Evolutionary conservation across 2,113 vertebrate genomes (phyloP), one percentile per base, ranked within the genome.

Genomic region (Progne subis): DNA sequence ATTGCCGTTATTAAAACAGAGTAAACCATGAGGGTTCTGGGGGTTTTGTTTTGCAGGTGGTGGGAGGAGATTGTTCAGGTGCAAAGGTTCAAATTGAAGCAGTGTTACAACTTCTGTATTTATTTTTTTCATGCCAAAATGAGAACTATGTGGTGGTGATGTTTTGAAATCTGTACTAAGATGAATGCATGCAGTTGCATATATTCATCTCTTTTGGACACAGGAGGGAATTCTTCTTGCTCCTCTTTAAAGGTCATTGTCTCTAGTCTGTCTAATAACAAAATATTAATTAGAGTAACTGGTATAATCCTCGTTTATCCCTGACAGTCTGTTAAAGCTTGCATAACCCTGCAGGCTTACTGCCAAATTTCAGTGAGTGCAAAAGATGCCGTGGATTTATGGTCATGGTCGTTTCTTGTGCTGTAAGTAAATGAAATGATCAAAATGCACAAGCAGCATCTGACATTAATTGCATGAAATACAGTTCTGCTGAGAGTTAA

Each of bases 391-490:
- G 86, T 83, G 69, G 41, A 72, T 86, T 84, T 92, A 74, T 90
- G 71, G 72, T 56, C 3, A 3, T 86, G 88, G 91, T 93, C 5
- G 24, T 93, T 96, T 92, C 83, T 95, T 74, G 34, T 68, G 55
- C 82, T 90, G 50, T 59, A 80, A 93, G 75, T 91, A 95, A 93
- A 96, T 91, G 71, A 96, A 96, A 97, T 37, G 6, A 94, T 96
- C 91, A 95, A 94, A 97, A 96, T 92, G 91, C 79, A 41, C 74
- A 90, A 95, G 87, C 60, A 95, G 60, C 17, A 17, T 82, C 85
- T 96, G 71, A 85, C 84, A 86, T 80, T 95, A 92, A 91, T 91
- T 94, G 91, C 92, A 52, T 79, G 83, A 97, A 96, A 88, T 89
- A 95, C 19, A 23, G 31, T 96, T 93, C 92, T 96, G 10, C 44